A percentile compares a stretch with the other conserved stretches of the same genome.
Evolutionary conservation across 2,888 invertebrate genomes (phyloP).

Genomic region (Drosophila mercatorum): DNA sequence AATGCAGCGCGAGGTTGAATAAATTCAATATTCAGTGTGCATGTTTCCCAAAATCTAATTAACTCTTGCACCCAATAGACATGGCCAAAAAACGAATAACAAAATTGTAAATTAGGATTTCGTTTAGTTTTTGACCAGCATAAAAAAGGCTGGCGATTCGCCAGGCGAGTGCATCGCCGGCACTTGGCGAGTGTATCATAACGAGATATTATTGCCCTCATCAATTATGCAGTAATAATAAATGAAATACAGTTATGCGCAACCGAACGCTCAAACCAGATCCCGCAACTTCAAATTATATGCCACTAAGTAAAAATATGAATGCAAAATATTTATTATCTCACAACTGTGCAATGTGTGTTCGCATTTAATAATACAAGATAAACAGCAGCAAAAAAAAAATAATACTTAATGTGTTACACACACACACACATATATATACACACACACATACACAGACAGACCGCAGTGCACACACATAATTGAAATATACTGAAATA

Average conservation of each 20-base stretch:
- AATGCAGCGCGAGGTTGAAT: neutral
- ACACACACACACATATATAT: conserved; percentile 1
- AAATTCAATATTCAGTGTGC: neutral
- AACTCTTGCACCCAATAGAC: conserved; percentile 1
- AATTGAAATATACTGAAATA: conserved; percentile 47
- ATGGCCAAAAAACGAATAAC: neutral
- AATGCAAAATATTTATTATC: conserved; percentile 25
- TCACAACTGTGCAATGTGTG: conserved; percentile 38
- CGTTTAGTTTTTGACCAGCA: neutral
- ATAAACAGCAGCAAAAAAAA: conserved; percentile 5
- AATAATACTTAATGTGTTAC: conserved; percentile 21
- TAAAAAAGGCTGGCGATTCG: conserved; percentile 6
- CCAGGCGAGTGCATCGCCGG: conserved; percentile 14
- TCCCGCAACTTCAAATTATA: conserved; percentile 22
- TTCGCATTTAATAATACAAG: conserved; percentile 29
- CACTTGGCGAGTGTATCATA: conserved; percentile 43
- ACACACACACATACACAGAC: conserved; percentile 4
- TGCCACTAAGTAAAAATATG: conserved; percentile 19
- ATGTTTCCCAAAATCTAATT: conserved; percentile 1
- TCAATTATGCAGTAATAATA: conserved; percentile 22
- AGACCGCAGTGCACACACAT: conserved; percentile 1
- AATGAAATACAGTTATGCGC: conserved; percentile 28
- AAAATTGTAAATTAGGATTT: conserved; percentile 17
- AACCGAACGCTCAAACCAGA: conserved; percentile 7
- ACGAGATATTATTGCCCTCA: conserved; percentile 18